Percentiles rank a stretch among this genome's conserved stretches.
phyloP scores from a whole-genome alignment of 2,797 vertebrate species.

The Nyctalus aviator region DNA sequence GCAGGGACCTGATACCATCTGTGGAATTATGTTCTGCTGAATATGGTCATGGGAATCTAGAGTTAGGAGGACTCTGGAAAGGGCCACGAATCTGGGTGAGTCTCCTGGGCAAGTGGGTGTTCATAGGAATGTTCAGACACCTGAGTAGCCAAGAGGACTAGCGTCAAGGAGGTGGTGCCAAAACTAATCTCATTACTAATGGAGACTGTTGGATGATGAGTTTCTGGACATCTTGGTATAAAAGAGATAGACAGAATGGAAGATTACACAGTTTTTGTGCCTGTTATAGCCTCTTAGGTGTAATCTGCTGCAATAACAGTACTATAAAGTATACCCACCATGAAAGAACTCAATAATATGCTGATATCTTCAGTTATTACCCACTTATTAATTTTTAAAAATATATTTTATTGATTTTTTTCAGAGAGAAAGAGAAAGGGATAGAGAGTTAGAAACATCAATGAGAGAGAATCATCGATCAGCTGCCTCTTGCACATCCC shows the following conservation, averaged over 20 bases:
- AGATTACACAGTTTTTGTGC: background rate
- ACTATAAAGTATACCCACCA: background rate
- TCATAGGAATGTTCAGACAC: background rate
- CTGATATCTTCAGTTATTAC: background rate
- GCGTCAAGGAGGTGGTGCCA: background rate
- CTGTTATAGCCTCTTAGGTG: background rate
- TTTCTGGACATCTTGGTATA: background rate
- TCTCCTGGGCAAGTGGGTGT: background rate
- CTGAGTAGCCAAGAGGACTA: background rate
- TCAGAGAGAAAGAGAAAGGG: no score
- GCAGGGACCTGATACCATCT: background rate
- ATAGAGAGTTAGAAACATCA: no score
- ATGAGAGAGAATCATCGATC: no score
- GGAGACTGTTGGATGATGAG: background rate
- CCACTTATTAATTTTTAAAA: background rate
- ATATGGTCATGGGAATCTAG: background rate
- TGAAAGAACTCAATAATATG: background rate
- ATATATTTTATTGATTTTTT: no score
- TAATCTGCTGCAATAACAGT: background rate
- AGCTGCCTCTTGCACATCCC: no score
- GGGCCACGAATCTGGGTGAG: background rate
- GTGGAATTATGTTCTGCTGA: background rate
- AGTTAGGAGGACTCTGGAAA: background rate
- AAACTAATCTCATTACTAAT: background rate
- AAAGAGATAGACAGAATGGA: background rate